Conservation (phyloP, 2,888 invertebrate genomes). For the Apodemia zela region DNA sequence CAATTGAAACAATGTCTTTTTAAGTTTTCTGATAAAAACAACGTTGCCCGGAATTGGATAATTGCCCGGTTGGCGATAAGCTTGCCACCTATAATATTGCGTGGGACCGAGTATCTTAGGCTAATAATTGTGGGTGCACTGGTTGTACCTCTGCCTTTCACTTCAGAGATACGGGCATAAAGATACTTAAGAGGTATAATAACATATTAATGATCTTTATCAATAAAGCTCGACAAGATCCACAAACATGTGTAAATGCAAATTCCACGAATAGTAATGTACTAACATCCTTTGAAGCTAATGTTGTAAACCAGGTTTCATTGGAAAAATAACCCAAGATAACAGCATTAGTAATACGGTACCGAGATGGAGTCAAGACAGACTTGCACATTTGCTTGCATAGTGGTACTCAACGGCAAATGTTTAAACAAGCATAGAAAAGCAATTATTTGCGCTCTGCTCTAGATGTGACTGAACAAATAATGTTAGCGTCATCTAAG, state of each 20-base stretch:
- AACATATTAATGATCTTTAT: no score
- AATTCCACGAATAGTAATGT: neutral
- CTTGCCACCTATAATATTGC: no score
- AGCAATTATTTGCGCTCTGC: conserved; percentile 47
- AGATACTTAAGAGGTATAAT: no score
- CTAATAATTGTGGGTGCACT: no score
- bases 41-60: no score
- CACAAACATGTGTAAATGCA: neutral
- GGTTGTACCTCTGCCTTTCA: no score
- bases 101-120: no score
- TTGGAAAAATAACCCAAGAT: conserved; percentile 37
- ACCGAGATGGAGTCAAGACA: conserved; percentile 45
- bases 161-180: no score
- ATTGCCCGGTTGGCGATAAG: no score
- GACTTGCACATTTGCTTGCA: conserved; percentile 55
- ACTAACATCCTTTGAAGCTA: conserved; percentile 6
- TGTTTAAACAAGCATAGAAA: conserved; percentile 62
- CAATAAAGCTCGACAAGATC: neutral
- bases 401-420: conserved; percentile 57
- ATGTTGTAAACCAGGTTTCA: conserved; percentile 16
- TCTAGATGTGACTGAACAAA: conserved; percentile 45
- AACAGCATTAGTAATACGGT: conserved; percentile 42
- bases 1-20: no score
- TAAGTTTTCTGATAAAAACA: no score
- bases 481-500: conserved; percentile 49